These are phyloP conservation scores for Drosophila vallismaia DNA, from an alignment of 2,888 invertebrate genomes.

Conservation along the genomic window DNA sequence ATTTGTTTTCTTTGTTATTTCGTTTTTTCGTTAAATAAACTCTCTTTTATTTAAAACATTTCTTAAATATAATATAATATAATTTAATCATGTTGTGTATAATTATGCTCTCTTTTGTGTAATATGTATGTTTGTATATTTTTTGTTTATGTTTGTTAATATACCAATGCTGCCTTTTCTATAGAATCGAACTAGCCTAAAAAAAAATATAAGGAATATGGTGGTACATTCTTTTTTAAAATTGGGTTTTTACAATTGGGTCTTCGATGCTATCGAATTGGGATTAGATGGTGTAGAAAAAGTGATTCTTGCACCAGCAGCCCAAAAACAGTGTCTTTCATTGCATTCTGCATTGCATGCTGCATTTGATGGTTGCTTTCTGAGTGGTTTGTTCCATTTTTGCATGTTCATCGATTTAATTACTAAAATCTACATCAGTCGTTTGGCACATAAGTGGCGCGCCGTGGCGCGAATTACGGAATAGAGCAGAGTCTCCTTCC, in stretches of 20 bases:
- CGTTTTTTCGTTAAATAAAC: conserved; percentile 44
- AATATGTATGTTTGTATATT: conserved; percentile 24
- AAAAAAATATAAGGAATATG: conserved; percentile 28
- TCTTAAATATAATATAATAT: not conserved
- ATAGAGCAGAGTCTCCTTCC: not conserved
- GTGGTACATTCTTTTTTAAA: conserved; percentile 41
- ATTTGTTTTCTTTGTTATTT: conserved; percentile 17
- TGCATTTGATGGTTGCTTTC: conserved; percentile 11
- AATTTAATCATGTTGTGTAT: not conserved
- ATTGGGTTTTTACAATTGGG: conserved; percentile 52
- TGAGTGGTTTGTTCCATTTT: conserved; percentile 18
- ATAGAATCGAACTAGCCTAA: conserved; percentile 69
- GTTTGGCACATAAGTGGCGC: conserved; percentile 83
- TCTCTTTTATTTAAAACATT: conserved; percentile 49
- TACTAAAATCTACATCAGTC: conserved; percentile 83
- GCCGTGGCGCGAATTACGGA: conserved; percentile 4
- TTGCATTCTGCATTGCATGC: not conserved
- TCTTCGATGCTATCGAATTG: conserved; percentile 52
- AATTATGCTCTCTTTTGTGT: not conserved
- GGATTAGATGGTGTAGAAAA: conserved; percentile 35
- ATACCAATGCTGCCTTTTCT: conserved; percentile 54
- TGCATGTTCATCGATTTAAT: conserved; percentile 54
- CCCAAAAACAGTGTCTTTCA: not conserved
- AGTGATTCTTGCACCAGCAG: not conserved
- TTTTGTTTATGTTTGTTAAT: conserved; percentile 44